Percentiles rank a stretch among this genome's conserved stretches.
Conservation (phyloP, 2,888 invertebrate genomes). For the Emmelina monodactyla region DNA sequence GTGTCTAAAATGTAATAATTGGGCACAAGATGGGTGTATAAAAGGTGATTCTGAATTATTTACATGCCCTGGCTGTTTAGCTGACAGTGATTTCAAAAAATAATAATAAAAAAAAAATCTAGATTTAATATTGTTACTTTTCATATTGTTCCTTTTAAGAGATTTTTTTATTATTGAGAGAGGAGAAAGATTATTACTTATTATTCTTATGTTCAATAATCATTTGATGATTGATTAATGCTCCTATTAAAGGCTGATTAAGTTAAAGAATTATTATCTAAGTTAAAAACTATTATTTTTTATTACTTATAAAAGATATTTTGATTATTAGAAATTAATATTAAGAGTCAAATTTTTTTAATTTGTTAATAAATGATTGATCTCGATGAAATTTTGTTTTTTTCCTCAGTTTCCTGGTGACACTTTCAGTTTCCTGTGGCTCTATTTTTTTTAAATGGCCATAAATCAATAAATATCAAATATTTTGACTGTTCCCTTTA, state of each 20-base stretch:
- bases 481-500: background rate
- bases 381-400: conserved; percentile 2
- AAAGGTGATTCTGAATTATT: conserved; percentile 3
- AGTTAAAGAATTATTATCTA: too few relatives aligned
- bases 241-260: background rate
- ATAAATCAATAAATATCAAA: conserved; percentile 2
- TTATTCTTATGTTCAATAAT: background rate
- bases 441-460: background rate
- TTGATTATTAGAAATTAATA: background rate
- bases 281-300: too few relatives aligned
- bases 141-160: background rate
- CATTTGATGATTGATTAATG: background rate
- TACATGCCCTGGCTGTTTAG: conserved; percentile 3
- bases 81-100: conserved; percentile 4
- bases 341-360: background rate
- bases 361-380: background rate
- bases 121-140: background rate
- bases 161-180: background rate
- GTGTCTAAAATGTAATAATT: conserved; percentile 2
- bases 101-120: background rate
- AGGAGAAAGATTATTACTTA: background rate
- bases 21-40: conserved; percentile 4
- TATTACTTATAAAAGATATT: too few relatives aligned
- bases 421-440: background rate
- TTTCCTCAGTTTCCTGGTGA: conserved; percentile 3